Evolutionary conservation across 2,113 vertebrate genomes (phyloP).

Genomic region (Crotalus viridis): DNA sequence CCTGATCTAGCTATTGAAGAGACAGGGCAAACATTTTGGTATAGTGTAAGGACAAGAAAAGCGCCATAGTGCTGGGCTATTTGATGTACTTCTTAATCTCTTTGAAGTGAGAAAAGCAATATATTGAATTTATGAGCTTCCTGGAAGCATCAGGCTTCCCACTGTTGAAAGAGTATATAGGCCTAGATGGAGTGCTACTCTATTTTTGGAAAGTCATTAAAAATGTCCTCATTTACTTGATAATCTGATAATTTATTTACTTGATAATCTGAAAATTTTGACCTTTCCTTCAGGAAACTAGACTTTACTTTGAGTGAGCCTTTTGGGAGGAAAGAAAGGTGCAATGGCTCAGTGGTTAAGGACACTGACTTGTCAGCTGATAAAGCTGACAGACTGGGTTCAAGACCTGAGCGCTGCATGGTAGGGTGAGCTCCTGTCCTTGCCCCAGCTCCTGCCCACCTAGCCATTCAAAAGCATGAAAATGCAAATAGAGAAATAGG

Average conservation of each 20-base stretch:
- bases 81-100: too few relatives aligned
- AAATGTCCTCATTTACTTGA: background rate
- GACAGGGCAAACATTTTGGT: background rate
- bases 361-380: background rate
- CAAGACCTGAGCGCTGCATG: background rate
- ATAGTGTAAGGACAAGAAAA: background rate
- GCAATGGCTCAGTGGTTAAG: background rate
- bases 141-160: background rate
- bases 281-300: background rate
- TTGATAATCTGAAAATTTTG: too few relatives aligned
- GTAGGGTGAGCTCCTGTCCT: background rate
- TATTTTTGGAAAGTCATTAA: background rate
- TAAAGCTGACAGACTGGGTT: background rate
- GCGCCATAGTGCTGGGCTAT: background rate
- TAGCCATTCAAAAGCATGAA: background rate
- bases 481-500: background rate
- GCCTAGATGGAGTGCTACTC: background rate
- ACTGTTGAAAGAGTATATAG: background rate
- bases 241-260: background rate
- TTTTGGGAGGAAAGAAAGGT: background rate
- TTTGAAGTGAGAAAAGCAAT: background rate
- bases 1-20: background rate
- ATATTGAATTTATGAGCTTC: background rate
- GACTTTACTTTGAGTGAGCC: too few relatives aligned
- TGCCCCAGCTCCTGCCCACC: background rate